A percentile compares a stretch with the other conserved stretches of the same genome.
Conservation (phyloP, 2,797 vertebrate species). For the Ctenosaura bakeri region DNA sequence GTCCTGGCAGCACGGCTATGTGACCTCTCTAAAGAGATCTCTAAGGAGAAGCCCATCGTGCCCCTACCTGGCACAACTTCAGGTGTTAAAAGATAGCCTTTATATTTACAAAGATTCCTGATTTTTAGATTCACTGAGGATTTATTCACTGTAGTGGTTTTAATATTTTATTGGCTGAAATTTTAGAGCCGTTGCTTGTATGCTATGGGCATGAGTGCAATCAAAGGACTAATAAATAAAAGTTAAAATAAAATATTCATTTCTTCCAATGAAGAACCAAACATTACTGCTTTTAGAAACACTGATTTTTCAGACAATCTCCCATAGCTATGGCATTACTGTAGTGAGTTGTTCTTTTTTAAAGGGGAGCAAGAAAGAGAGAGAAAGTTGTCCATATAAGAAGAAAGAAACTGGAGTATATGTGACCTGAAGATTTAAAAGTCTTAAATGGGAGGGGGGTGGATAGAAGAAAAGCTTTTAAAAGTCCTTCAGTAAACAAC, state of each 20-base stretch:
- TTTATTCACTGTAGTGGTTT: not conserved
- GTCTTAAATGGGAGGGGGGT: not conserved
- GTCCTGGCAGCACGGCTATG: not conserved
- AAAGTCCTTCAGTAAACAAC: constrained; percentile 19
- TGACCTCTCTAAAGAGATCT: not conserved
- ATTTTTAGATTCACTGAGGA: not conserved
- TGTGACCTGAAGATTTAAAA: constrained; percentile 4
- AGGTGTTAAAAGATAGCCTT: not conserved
- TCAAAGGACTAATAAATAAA: constrained; percentile 1
- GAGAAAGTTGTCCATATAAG: constrained; percentile 39
- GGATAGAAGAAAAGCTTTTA: constrained; percentile 11
- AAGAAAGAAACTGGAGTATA: constrained; percentile 13
- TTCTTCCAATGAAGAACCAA: not conserved
- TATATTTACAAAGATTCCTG: not conserved
- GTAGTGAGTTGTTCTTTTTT: not conserved
- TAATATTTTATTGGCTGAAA: not conserved
- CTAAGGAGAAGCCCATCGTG: not conserved
- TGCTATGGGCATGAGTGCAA: not conserved
- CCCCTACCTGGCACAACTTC: not conserved
- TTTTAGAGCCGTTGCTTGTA: not conserved
- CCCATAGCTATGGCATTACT: constrained; percentile 36
- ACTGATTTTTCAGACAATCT: constrained; percentile 26
- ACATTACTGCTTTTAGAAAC: constrained; percentile 2
- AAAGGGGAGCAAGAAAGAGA: not conserved
- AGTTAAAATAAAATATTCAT: constrained; percentile 13